A percentile compares a stretch with the other conserved stretches of the same genome.
Conservation (phyloP, 2,797 vertebrate species). For the Sebastes nivosus region DNA sequence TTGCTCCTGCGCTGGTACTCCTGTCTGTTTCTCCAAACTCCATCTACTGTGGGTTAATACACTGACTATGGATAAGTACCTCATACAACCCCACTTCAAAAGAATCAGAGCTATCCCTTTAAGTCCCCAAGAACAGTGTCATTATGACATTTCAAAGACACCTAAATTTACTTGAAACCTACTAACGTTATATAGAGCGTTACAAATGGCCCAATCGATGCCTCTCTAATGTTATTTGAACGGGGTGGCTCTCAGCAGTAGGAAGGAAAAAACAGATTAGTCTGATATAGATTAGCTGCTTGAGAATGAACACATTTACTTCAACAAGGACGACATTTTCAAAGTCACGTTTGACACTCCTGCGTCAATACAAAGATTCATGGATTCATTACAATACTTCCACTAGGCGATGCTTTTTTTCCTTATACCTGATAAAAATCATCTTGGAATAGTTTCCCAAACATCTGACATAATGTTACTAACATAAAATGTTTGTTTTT, state of each 20-base stretch:
- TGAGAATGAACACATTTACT: conserved; percentile 39
- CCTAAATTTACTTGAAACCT: conserved; percentile 1
- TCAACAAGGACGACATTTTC: conserved; percentile 19
- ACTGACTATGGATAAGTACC: neutral
- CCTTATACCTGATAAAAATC: neutral
- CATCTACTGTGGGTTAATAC: neutral
- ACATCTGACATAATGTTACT: neutral
- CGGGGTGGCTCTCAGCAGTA: neutral
- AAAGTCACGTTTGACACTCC: conserved; percentile 31
- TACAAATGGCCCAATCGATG: conserved; percentile 66
- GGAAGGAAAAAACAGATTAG: conserved; percentile 35
- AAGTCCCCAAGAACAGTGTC: neutral
- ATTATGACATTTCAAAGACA: conserved; percentile 15
- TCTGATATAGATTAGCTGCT: conserved; percentile 46
- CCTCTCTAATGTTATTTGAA: conserved; percentile 40
- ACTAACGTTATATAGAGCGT: conserved; percentile 60
- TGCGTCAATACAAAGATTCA: neutral
- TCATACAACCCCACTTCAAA: too few species aligned
- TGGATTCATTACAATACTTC: neutral
- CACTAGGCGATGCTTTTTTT: neutral
- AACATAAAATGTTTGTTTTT: neutral
- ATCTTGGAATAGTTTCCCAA: neutral
- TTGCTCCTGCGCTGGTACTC: rapidly evolving
- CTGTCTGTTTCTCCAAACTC: neutral
- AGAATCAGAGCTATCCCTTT: neutral